Conservation (phyloP, 2,797 vertebrate species). For the Pangasius macronema region DNA sequence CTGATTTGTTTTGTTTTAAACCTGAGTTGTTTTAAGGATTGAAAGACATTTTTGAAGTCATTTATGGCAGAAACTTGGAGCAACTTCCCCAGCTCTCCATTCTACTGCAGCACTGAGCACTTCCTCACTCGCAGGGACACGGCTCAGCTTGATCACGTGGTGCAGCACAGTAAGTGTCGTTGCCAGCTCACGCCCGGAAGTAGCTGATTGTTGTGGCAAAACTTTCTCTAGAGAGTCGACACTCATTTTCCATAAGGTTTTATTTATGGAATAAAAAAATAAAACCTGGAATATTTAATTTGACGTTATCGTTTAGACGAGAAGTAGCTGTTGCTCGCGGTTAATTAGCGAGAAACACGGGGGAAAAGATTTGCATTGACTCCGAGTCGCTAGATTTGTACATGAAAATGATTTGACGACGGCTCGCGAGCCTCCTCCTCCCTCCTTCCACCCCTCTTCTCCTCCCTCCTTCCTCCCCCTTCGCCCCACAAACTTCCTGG, state of each 20-base stretch:
- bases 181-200: conserved; percentile 7
- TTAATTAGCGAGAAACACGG: not conserved
- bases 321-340: not conserved
- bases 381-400: not conserved
- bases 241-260: not conserved
- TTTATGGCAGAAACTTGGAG: no score
- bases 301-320: not conserved
- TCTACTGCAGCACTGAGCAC: not conserved
- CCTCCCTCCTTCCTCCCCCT: not conserved
- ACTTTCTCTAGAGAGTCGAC: not conserved
- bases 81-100: no score
- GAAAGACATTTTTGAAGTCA: no score
- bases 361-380: not conserved
- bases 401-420: not conserved
- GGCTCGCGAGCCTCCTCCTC: not conserved
- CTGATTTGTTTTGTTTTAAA: no score
- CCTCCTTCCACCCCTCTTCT: not conserved
- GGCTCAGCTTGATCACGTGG: not conserved
- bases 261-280: not conserved
- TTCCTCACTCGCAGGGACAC: not conserved
- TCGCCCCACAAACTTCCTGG: conserved; percentile 4
- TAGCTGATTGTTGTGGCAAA: not conserved
- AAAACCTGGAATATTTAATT: not conserved
- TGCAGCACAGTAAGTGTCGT: not conserved
- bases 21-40: no score